Percentiles rank a stretch among this genome's conserved stretches.
phyloP scores from a whole-genome alignment of 1,140 invertebrate genomes.

The Eufriesea mexicana region DNA sequence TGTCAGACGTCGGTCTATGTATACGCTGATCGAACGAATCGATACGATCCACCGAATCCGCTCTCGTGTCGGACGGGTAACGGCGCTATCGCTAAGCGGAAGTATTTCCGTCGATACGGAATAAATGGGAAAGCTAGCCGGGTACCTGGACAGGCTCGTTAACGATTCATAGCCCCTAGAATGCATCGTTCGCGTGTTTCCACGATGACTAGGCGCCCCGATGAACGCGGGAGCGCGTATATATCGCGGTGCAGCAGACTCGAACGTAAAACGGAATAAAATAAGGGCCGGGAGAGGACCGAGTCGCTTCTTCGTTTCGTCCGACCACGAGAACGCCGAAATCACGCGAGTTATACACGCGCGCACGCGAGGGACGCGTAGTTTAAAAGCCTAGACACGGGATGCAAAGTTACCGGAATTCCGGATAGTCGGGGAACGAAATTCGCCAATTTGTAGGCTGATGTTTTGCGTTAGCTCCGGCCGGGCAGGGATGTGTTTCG shows the following conservation, averaged over 20 bases:
- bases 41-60: constrained; percentile 46
- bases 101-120: constrained; percentile 23
- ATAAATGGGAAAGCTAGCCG: constrained; percentile 3
- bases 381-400: no score
- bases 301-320: no score
- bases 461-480: constrained; percentile 63
- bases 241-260: no score
- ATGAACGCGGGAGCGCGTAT: background rate
- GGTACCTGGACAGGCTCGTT: background rate
- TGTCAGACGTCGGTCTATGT: background rate
- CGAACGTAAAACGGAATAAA: constrained; percentile 41
- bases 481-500: constrained; percentile 76
- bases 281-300: background rate
- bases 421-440: constrained; percentile 43
- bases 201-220: background rate
- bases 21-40: constrained; percentile 27
- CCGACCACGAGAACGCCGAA: background rate
- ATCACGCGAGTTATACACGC: no score
- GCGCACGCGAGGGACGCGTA: background rate
- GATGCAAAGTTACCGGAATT: constrained; percentile 46
- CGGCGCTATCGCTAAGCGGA: constrained; percentile 18
- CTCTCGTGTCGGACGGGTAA: constrained; percentile 1
- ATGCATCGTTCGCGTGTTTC: background rate
- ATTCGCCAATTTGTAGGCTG: constrained; percentile 64
- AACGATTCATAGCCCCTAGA: background rate